Percentiles rank a stretch among this genome's conserved stretches.
Conservation (phyloP, 2,888 invertebrate genomes). For the Apamea epomidion region DNA sequence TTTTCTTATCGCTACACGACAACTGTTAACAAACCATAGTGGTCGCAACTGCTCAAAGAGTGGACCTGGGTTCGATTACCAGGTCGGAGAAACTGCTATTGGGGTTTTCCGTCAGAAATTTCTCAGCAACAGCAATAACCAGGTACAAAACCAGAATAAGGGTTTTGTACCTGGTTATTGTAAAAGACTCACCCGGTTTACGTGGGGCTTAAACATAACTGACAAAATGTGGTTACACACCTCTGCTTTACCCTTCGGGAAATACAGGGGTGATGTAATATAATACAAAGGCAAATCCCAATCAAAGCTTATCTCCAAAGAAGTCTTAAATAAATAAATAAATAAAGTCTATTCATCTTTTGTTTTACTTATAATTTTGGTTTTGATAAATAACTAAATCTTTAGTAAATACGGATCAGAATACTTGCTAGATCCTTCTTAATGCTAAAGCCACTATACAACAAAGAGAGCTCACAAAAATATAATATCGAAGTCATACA, state of each 20-base stretch:
- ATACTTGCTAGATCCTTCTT: constrained; percentile 2
- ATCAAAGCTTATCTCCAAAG: neutral
- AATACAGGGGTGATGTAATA: neutral
- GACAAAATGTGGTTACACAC: neutral
- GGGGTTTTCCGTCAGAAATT: neutral
- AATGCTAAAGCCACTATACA: neutral
- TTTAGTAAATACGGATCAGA: neutral
- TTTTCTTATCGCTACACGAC: too few relatives aligned
- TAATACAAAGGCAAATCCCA: neutral
- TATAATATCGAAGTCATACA: constrained; percentile 40
- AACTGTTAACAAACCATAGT: neutral
- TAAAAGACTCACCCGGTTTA: neutral
- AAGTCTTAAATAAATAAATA: too few relatives aligned
- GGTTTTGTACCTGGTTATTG: neutral
- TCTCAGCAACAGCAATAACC: neutral
- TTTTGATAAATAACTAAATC: neutral
- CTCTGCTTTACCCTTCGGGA: too few relatives aligned
- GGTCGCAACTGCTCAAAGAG: neutral
- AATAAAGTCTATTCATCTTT: neutral
- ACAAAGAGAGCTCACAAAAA: constrained; percentile 28
- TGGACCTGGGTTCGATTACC: neutral
- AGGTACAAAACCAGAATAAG: too few relatives aligned
- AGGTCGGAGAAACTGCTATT: neutral
- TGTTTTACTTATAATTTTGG: neutral
- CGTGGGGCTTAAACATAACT: neutral